Evolutionary conservation across 2,888 invertebrate species (phyloP).

Genomic region (Monopis laevigella): DNA sequence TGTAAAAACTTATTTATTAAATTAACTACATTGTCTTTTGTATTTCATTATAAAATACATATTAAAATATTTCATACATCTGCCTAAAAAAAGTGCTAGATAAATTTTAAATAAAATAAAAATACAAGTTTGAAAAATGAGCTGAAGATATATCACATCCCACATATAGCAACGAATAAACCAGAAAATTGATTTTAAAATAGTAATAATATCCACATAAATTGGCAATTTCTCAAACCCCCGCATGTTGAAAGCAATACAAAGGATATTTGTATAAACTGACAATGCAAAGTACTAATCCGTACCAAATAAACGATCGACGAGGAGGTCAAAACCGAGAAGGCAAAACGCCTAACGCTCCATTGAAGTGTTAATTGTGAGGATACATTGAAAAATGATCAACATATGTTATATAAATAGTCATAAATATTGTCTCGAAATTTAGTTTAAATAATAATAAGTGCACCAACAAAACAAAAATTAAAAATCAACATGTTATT

Average conservation of each 20-base stretch:
- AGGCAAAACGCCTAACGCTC: constrained; percentile 41
- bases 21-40: no score
- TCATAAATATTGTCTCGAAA: constrained; percentile 62
- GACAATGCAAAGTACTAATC: constrained; percentile 6
- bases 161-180: no score
- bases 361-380: constrained; percentile 67
- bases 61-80: no score
- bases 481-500: constrained; percentile 65
- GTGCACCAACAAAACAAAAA: constrained; percentile 58
- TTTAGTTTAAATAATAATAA: constrained; percentile 67
- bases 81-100: no score
- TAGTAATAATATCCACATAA: no score
- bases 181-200: no score
- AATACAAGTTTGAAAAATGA: no score
- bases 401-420: constrained; percentile 67
- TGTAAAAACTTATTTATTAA: no score
- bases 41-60: no score
- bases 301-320: constrained; percentile 9
- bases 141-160: no score
- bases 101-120: no score
- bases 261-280: constrained; percentile 10
- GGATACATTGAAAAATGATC: constrained; percentile 66
- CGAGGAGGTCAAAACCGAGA: constrained; percentile 4
- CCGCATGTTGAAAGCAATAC: constrained; percentile 7
- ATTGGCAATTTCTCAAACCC: constrained; percentile 1